phyloP scores from a whole-genome alignment of 2,797 vertebrate genomes.

The Fistularia tabacaria region DNA sequence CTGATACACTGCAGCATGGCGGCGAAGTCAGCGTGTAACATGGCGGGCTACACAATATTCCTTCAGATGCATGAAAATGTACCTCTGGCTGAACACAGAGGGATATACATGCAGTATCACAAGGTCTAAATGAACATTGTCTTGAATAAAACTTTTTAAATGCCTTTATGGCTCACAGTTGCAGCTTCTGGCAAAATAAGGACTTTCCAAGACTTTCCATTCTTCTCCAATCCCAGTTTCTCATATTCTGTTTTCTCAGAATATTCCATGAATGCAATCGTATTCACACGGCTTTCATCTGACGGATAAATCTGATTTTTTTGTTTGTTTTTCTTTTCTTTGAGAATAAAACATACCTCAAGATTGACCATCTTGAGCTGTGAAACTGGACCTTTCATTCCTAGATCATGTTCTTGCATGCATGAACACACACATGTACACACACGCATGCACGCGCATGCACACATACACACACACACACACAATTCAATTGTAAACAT shows the following conservation, averaged over 20 bases:
- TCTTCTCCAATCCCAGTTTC: neutral
- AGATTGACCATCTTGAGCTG: constrained; percentile 34
- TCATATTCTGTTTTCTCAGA: neutral
- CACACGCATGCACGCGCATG: constrained; percentile 5
- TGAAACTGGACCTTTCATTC: constrained; percentile 32
- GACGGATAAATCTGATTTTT: no score
- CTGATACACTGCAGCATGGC: constrained; percentile 19
- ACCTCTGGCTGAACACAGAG: constrained; percentile 18
- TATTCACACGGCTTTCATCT: no score
- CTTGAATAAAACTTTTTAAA: constrained; percentile 67
- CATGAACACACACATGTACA: neutral
- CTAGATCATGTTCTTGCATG: constrained; percentile 2
- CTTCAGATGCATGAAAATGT: constrained; percentile 7
- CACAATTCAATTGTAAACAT: constrained; percentile 39
- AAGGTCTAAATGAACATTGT: constrained; percentile 54
- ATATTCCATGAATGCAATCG: no score
- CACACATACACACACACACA: constrained; percentile 14
- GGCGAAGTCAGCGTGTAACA: constrained; percentile 33
- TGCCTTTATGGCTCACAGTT: constrained; percentile 51
- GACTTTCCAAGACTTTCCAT: no score
- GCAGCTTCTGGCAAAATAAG: neutral
- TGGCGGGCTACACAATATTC: constrained; percentile 19
- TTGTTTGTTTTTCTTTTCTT: neutral
- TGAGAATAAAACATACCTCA: constrained; percentile 35
- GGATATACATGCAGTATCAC: constrained; percentile 20